Base-by-base conservation (phyloP, 2,888 invertebrate genomes). In the Slavum lentiscoides region DNA sequence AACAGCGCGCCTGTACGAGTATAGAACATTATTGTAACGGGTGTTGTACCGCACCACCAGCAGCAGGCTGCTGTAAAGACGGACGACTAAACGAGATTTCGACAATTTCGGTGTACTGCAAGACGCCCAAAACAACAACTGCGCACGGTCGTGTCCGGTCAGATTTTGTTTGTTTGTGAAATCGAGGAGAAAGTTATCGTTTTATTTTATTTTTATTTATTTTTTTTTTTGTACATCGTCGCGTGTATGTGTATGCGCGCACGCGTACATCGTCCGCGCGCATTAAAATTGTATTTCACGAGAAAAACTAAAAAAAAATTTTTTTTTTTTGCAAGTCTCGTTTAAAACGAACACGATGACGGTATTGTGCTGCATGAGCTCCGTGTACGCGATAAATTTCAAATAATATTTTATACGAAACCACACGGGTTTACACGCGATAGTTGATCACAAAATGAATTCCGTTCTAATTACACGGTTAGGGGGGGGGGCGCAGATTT, bases 171-270 rank as follows among this genome's bases (percentile, higher is more conserved):
- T 13, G 61, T 11, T 43, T 53, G 73, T 62, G 62, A 62, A 62
- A 74, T 62, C 53, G 62, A 49, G n/a, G 62, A 62, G 73, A 74
- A 74, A 74, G 73, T 62, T 49, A 30, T 53, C 0, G 19, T n/a
- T 67, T 59, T 59, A 13, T 59, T 59, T 59, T 39, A 1, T 55
- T 58, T 72, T 59, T 43, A 23, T 43, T 67, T 43, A 7, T 21
- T 67, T 67, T 6, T 15, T 11, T n/a, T n/a, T n/a, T n/a, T n/a
- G n/a, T 19, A 17, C 19, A 66, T 39, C 17, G 39, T 66, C 19
- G 55, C 19, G 17, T 5, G 55, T 30, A 30, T 2, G 4, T 30
- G 30, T 64, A 30, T 4, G n/a, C 8, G 21, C 30, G 23, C 13
- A 7, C 37, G 19, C 19, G 37, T 39, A 55, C 17, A 62, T 49